Base-by-base conservation (phyloP, 2,888 invertebrate species). In the Octonoba sinensis region DNA sequence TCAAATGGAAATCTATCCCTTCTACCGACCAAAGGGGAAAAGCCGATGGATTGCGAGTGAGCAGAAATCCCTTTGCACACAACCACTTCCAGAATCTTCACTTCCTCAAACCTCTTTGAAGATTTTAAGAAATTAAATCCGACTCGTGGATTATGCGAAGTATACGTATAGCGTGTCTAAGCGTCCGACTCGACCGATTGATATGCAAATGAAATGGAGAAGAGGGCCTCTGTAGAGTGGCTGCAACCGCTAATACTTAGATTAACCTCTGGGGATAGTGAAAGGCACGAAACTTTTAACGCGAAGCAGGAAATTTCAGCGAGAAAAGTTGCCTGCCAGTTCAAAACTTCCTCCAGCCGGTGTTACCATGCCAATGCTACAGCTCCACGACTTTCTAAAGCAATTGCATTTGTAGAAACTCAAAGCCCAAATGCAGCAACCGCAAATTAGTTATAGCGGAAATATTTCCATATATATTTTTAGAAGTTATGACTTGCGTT, bases 71-170 rank as follows among this genome's bases (percentile, higher is more conserved):
- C 20, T 36, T 44, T 20, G 51, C 36, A 54, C 64, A 44, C 18
- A 66, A 66, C 36, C 36, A 36, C 36, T 36, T 36, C 36, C 36
- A 36, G 36, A 36, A 36, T 36, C 36, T 36, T 36, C 36, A 36
- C 36, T 36, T 36, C 36, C 36, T 36, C 36, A 60, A 54, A 67
- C 60, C 57, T 66, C 66, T 54, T 66, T 49, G 51, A 69, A 72
- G 71, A 72, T 66, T 36, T 66, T 57, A 79, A 79, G 78, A 79
- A 79, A 79, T 79, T 79, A 79, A 79, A 67, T 59, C 72, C n/a
- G 36, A 36, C 36, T 36, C 36, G 36, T 67, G 60, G 60, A 67
- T 75, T 75, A 75, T 36, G 60, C 36, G 36, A 60, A 57, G 60
- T 69, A 49, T 51, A 56, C 49, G 46, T n/a, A 27, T 62, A 62